Evolutionary conservation across 2,797 vertebrate genomes (phyloP), one percentile per base, ranked within the genome.

Genomic region (Hafferia zeledoni): DNA sequence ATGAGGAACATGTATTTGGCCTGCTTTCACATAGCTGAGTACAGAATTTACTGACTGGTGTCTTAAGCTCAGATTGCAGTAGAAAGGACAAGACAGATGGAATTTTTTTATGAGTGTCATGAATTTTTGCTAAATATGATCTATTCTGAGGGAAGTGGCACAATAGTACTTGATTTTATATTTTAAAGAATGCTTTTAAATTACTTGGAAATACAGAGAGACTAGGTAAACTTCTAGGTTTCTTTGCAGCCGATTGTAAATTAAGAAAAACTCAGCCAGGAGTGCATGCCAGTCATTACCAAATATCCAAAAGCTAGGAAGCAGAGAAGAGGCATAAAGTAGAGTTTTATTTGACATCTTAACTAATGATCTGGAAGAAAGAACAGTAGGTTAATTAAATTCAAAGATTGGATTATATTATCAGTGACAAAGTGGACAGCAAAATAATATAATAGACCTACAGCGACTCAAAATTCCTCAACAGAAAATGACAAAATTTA

Each of bases 291-390:
- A 77, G n/a, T 64, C 47, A 50, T 63, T 82, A 57, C 50, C 53
- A 83, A 70, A 57, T n/a, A 79, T 43, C 53, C 35, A 59, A 75
- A 87, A 74, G 20, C n/a, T 30, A 44, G 68, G 53, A 93, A 47
- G 53, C 14, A 65, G 63, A 28, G 59, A 90, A 92, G 74, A 89
- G 30, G 23, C 77, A 24, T 93, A 70, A 96, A 90, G n/a, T 41
- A 31, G 47, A 74, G 63, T 83, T 95, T 94, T 91, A 89, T 93
- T 72, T 95, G 81, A 92, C 92, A 89, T 76, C 74, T 93, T 94
- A 94, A 81, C 60, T 94, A 92, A 95, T 95, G 78, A 93, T 85
- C 60, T 95, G 75, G 89, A 95, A 95, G 83, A 91, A 91, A 59
- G 90, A 93, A 89, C 64, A 83, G 64, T 83, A 82, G 71, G 60